Base-by-base conservation (phyloP, 2,113 vertebrate species). In the Bungarus multicinctus region DNA sequence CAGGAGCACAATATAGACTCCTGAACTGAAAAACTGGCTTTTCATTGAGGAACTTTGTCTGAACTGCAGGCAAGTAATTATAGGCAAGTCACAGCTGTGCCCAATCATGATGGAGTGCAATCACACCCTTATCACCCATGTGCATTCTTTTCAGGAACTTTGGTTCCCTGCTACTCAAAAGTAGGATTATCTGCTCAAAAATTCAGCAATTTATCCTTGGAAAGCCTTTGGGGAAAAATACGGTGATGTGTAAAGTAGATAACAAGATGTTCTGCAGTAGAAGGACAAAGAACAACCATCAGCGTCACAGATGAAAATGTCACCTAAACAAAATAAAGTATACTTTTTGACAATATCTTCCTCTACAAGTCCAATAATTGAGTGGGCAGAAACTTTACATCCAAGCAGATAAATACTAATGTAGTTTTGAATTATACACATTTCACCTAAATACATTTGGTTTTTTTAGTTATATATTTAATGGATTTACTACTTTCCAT, bases 11-110 rank as follows among this genome's bases (percentile, higher is more conserved):
- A 95, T 93, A 92, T 87, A 58, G 92, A 85, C 90, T 92, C 91
- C 86, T 94, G 95, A 88, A 91, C 86, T 90, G 95, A 94, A 53
- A 93, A 96, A 94, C 95, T 96, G 95, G 94, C 93, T 95, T 96
- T 95, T 92, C 93, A 94, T 92, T 85, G 27, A 90, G 93, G 85
- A 95, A 89, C 93, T 95, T 95, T 43, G 0, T 94, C 95, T 91
- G 92, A 95, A 90, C 93, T 94, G 96, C 93, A 92, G 93, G 94
- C 94, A 94, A 94, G 94, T 94, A 95, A 97, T 97, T 97, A 96
- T 94, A 96, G 94, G 93, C 85, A 95, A 97, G 91, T 95, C 94
- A 93, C 96, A 97, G 96, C 95, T 97, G 96, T 93, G 94, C 92
- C 95, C 95, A 94, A 96, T 91, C 12, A 89, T 90, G 91, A 90